Base-by-base conservation (phyloP, 2,888 invertebrate genomes). In the Holacanthella duospinosa region DNA sequence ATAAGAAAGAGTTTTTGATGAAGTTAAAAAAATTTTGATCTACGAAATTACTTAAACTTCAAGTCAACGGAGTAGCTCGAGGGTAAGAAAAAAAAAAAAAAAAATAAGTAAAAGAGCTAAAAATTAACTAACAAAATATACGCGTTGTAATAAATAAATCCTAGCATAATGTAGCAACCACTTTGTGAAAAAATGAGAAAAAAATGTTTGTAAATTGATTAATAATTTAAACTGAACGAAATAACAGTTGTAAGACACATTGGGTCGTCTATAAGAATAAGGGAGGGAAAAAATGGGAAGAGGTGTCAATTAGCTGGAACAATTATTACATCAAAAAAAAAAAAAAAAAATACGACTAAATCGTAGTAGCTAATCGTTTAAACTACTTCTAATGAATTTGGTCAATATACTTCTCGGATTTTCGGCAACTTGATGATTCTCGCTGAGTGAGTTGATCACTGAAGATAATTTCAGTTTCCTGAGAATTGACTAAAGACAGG, bases 401-500 rank as follows among this genome's bases (percentile, higher is more conserved):
- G 36, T 36, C 36, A 36, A 36, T 16, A 36, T 36, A 36, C 36
- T 36, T 36, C 36, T 36, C 36, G 48, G 4, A 48, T 48, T 21
- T n/a, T 21, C 19, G 21, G 12, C 6, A 48, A 4, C n/a, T n/a
- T 48, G 48, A 48, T n/a, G 12, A 48, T 21, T 12, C 6, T 36
- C 16, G 6, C 9, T 6, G 16, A 12, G 36, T 4, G 48, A 21
- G n/a, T 9, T 48, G 16, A 21, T 9, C 48, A n/a, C 36, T 36
- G 19, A 48, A 48, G 48, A 9, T 21, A n/a, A 16, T 4, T 16
- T 48, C 48, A 48, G 48, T 48, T 48, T 48, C 48, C 48, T 16
- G 48, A 9, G n/a, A 48, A 48, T 21, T 48, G 48, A 48, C 48
- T 48, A 48, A 48, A 48, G 21, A 48, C 48, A 48, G 48, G 48